Evolutionary conservation across 2,113 vertebrate species (phyloP).

Genomic region (Rhodinocichla rosea): DNA sequence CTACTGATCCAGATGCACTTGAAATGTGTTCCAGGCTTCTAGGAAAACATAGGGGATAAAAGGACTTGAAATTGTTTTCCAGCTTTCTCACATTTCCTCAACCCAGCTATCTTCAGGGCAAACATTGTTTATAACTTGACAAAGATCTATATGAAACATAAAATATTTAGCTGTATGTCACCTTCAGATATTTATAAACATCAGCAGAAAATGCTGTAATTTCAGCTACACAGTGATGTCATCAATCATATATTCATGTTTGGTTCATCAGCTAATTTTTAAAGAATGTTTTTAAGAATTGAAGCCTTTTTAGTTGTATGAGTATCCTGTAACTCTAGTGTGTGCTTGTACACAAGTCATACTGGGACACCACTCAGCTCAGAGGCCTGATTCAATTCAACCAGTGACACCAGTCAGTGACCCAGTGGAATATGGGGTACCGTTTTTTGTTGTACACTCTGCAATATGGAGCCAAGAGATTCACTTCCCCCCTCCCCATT

Average conservation of each 20-base stretch:
- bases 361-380: background rate
- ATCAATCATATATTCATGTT: background rate
- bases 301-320: background rate
- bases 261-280: background rate
- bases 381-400: background rate
- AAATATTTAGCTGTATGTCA: background rate
- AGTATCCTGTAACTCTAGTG: background rate
- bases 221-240: background rate
- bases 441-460: background rate
- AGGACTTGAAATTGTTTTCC: background rate
- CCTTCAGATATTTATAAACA: background rate
- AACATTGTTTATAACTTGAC: background rate
- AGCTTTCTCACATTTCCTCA: background rate
- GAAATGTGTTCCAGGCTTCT: background rate
- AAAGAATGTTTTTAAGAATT: background rate
- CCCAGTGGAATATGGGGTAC: background rate
- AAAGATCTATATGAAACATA: background rate
- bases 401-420: background rate
- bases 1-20: background rate
- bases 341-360: background rate
- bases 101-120: background rate
- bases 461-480: background rate
- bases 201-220: background rate
- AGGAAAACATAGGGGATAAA: background rate
- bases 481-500: background rate